phyloP scores from a whole-genome alignment of 2,797 vertebrate genomes.

The Buphagus erythrorhynchus region DNA sequence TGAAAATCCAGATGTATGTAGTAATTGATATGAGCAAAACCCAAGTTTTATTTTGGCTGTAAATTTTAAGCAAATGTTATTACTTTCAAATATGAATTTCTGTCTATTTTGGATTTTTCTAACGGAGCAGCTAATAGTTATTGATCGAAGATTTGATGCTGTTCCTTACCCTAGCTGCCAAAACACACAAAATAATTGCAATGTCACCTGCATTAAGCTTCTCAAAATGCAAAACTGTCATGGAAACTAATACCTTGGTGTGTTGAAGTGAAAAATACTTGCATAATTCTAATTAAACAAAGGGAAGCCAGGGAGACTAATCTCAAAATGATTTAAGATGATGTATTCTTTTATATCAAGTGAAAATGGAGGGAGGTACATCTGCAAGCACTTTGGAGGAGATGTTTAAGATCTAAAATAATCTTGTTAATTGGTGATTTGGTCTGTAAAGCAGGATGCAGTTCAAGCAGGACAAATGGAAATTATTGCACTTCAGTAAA shows the following conservation, averaged over 20 bases:
- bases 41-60: background rate
- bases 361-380: background rate
- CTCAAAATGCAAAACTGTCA: background rate
- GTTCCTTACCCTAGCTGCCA: background rate
- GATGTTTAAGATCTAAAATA: background rate
- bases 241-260: background rate
- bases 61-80: background rate
- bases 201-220: background rate
- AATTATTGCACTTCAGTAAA: background rate
- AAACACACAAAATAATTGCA: background rate
- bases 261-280: background rate
- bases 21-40: background rate
- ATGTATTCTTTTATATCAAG: background rate
- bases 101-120: background rate
- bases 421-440: background rate
- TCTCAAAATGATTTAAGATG: background rate
- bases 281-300: background rate
- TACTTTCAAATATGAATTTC: background rate
- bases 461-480: conserved; percentile 23
- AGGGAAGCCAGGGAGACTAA: background rate
- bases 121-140: background rate
- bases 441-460: conserved; percentile 10
- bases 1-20: background rate
- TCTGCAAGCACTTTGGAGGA: background rate
- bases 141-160: background rate